These are phyloP conservation scores for Pseudomyrmex gracilis DNA, from an alignment of 1,140 invertebrate genomes.

Conservation along the genomic window DNA sequence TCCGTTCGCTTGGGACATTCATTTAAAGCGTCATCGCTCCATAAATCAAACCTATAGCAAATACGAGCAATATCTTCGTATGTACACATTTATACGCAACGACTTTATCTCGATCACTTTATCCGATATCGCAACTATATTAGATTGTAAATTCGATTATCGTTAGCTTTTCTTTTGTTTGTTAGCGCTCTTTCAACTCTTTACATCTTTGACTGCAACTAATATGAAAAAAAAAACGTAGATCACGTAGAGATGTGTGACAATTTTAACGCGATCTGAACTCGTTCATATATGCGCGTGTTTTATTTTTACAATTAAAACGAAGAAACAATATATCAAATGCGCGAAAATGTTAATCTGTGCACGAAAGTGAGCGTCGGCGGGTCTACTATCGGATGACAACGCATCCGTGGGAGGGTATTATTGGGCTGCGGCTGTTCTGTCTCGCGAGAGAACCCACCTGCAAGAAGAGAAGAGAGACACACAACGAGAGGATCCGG, in stretches of 20 bases:
- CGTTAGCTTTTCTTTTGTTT: too few species aligned
- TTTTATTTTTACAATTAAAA: not conserved
- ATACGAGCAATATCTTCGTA: slow-evolving; percentile 51
- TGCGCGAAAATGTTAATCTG: slow-evolving; percentile 6
- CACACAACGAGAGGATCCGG: slow-evolving; percentile 20
- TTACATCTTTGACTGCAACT: too few species aligned
- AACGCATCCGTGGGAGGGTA: slow-evolving; percentile 27
- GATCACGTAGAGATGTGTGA: too few species aligned
- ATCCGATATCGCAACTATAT: not conserved
- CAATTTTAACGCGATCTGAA: not conserved
- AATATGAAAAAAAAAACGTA: too few species aligned
- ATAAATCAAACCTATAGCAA: slow-evolving; percentile 68
- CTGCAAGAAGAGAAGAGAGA: slow-evolving; percentile 16
- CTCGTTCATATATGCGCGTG: not conserved
- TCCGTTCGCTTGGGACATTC: slow-evolving; percentile 66
- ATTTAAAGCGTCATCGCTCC: slow-evolving; percentile 71
- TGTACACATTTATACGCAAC: not conserved
- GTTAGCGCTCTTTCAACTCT: too few species aligned
- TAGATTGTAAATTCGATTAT: not conserved
- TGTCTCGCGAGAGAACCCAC: slow-evolving; percentile 42
- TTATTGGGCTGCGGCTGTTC: not conserved
- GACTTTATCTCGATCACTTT: slow-evolving; percentile 24
- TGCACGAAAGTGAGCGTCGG: slow-evolving; percentile 6
- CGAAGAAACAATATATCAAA: not conserved
- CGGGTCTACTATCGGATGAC: slow-evolving; percentile 27